These are phyloP conservation scores for Microtus ochrogaster DNA, from an alignment of 2,113 vertebrate genomes.

Conservation along the genomic window DNA sequence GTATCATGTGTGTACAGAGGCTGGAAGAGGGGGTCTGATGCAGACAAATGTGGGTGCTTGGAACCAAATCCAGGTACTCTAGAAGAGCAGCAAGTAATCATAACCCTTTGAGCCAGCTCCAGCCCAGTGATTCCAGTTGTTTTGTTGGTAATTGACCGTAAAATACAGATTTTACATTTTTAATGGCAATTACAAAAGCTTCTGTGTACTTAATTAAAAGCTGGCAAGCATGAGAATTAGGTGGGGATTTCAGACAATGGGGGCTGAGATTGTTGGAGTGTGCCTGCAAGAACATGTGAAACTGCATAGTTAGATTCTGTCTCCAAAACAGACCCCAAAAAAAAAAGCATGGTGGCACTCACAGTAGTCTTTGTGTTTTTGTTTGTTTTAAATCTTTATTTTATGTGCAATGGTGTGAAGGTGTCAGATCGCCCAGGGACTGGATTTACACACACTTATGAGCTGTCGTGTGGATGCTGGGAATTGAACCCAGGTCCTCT, in stretches of 20 bases:
- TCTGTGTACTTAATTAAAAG: background rate
- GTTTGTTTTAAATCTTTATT: no score
- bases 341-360: background rate
- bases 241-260: background rate
- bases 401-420: no score
- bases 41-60: background rate
- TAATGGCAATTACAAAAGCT: background rate
- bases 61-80: background rate
- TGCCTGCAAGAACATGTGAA: constrained; percentile 6
- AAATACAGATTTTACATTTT: background rate
- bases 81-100: background rate
- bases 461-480: no score
- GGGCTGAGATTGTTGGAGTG: background rate
- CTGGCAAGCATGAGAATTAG: background rate
- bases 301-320: background rate
- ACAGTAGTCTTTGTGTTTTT: background rate
- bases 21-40: background rate
- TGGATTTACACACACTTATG: no score
- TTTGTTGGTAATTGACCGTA: background rate
- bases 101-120: background rate
- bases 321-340: background rate
- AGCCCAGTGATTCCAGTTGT: background rate
- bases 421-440: no score
- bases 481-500: no score
- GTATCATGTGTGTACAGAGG: background rate